These are phyloP conservation scores for Spea bombifrons DNA, from an alignment of 2,113 vertebrate species.

Conservation along the genomic window DNA sequence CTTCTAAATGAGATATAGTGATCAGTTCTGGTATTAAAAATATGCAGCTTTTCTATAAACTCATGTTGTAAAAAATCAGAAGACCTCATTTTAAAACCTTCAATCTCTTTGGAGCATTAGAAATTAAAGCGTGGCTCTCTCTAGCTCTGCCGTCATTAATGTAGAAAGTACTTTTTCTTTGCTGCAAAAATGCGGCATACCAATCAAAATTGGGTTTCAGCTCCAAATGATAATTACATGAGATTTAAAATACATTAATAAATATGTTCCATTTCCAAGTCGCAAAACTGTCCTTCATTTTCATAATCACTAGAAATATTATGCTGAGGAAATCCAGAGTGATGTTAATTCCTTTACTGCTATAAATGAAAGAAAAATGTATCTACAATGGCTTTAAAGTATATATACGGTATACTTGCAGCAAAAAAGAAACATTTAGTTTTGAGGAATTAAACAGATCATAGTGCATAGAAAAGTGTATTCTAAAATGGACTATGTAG, in stretches of 20 bases:
- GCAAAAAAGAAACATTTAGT: not conserved
- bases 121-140: slow-evolving; percentile 25
- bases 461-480: not conserved
- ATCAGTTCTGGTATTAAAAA: slow-evolving; percentile 3
- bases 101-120: slow-evolving; percentile 29
- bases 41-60: slow-evolving; percentile 13
- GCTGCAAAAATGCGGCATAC: slow-evolving; percentile 4
- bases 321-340: slow-evolving; percentile 43
- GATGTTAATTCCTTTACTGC: slow-evolving; percentile 42
- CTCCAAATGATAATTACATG: slow-evolving; percentile 34
- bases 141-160: slow-evolving; percentile 41
- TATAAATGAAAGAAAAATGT: slow-evolving; percentile 38
- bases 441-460: not conserved
- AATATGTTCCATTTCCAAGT: slow-evolving; percentile 26
- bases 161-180: slow-evolving; percentile 23
- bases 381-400: not conserved
- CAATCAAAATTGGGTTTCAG: slow-evolving; percentile 13
- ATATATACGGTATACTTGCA: not conserved
- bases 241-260: slow-evolving; percentile 47
- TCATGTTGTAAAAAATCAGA: slow-evolving; percentile 10
- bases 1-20: not conserved
- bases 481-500: slow-evolving; percentile 3
- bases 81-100: slow-evolving; percentile 20
- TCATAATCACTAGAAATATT: slow-evolving; percentile 23
- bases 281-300: slow-evolving; percentile 48